Base-by-base conservation (phyloP, 2,797 vertebrate species). In the Microctenopoma stevenorrisi region DNA sequence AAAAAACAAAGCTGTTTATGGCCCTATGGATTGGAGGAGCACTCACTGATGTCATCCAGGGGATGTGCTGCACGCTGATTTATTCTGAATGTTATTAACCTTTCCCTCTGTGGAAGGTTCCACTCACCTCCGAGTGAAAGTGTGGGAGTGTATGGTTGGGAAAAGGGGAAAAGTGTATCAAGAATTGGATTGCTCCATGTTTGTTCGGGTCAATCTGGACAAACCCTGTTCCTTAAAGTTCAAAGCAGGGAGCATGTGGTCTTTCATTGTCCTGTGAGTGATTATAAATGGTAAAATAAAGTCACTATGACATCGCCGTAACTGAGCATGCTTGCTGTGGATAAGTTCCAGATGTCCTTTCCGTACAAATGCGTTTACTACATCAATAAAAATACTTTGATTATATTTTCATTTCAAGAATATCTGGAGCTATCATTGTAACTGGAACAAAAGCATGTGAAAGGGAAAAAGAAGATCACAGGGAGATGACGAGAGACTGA, bases 221-320 rank as follows among this genome's bases (percentile, higher is more conserved):
- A 79, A 89, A 84, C 63, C 69, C 63, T 54, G 53, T 49, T 61
- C 69, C 72, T 33, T 30, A 35, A 53, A 90, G 86, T 92, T 93
- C 90, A 93, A 93, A 93, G 90, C 78, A 79, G 79, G 83, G 72
- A 81, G 79, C 86, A 84, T 90, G 82, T 84, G 89, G 84, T 87
- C 88, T 86, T 87, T 63, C 65, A 86, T 85, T 88, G 90, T 90
- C 89, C 92, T 93, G 93, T 87, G 84, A 93, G 87, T 94, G 93
- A 94, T 93, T 92, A 93, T 84, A 83, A 93, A 93, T 91, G 89
- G 86, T 91, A 90, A 90, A 92, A 91, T 92, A 89, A 91, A 92
- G 86, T 90, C 81, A 55, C 90, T 82, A 82, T 86, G 91, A 92
- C 92, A 92, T 86, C 90, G 89, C 90, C 88, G 92, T 91, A 92